These are phyloP conservation scores for Zosterops lateralis DNA, from an alignment of 2,113 vertebrate species.

Conservation along the genomic window DNA sequence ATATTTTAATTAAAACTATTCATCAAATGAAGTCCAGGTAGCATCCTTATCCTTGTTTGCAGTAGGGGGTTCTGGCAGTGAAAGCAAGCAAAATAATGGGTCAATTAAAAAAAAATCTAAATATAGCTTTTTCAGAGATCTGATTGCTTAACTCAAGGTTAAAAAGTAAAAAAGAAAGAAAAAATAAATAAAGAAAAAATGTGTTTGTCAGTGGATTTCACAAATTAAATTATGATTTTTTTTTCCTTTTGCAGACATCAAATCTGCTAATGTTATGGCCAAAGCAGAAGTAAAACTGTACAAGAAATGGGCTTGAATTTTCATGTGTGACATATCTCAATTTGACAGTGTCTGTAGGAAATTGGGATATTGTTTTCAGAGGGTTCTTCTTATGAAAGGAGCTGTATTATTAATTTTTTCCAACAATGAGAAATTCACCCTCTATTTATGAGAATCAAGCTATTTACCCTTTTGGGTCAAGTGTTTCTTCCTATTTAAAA, in stretches of 20 bases:
- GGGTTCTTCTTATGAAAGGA: background rate
- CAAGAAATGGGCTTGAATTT: background rate
- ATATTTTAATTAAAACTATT: conserved; percentile 90
- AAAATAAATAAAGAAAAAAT: background rate
- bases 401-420: background rate
- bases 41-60: conserved; percentile 76
- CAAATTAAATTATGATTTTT: conserved; percentile 57
- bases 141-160: conserved; percentile 55
- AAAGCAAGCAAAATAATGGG: conserved; percentile 81
- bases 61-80: conserved; percentile 77
- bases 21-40: conserved; percentile 84
- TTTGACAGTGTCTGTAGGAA: conserved; percentile 27
- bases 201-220: conserved; percentile 50
- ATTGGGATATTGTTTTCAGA: conserved; percentile 7
- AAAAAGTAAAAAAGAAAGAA: background rate
- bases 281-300: conserved; percentile 5
- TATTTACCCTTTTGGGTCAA: background rate
- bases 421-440: background rate
- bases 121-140: conserved; percentile 76
- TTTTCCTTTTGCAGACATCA: conserved; percentile 19
- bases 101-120: conserved; percentile 80
- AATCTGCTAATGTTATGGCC: conserved; percentile 21
- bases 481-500: background rate
- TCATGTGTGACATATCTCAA: conserved; percentile 15
- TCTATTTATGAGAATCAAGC: background rate